Evolutionary conservation across 2,888 invertebrate species (phyloP).

Genomic region (Drosophila affinis): DNA sequence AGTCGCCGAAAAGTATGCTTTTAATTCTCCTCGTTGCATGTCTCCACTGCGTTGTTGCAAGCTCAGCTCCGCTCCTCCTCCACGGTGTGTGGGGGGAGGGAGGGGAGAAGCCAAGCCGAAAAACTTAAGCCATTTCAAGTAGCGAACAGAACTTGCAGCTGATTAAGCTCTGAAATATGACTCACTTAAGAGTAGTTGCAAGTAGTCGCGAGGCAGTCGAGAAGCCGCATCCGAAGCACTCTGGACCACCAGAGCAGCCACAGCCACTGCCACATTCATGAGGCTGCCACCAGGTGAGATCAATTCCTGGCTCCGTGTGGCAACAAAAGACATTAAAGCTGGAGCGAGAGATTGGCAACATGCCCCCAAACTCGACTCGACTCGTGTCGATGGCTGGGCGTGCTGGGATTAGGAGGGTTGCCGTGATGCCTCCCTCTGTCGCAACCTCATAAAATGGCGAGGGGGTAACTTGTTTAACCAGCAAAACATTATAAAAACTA

Average conservation of each 20-base stretch:
- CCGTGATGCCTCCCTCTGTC: neutral
- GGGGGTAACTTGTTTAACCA: slow-evolving; percentile 7
- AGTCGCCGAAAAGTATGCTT: slow-evolving; percentile 56
- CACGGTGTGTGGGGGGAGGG: neutral
- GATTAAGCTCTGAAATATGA: slow-evolving; percentile 48
- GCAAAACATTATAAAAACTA: slow-evolving; percentile 5
- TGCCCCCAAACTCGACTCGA: slow-evolving; percentile 2
- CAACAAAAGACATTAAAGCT: slow-evolving; percentile 33
- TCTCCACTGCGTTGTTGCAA: slow-evolving; percentile 34
- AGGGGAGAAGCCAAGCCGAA: neutral
- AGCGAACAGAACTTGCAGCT: slow-evolving; percentile 45
- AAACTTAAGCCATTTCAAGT: slow-evolving; percentile 46
- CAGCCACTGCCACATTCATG: neutral
- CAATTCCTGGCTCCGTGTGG: slow-evolving; percentile 21
- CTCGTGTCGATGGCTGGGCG: slow-evolving; percentile 5
- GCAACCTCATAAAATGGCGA: slow-evolving; percentile 6
- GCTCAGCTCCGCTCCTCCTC: slow-evolving; percentile 1
- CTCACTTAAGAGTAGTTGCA: slow-evolving; percentile 42
- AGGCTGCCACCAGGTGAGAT: slow-evolving; percentile 31
- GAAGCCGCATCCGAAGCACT: neutral
- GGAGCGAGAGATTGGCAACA: neutral
- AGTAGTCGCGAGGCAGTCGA: neutral
- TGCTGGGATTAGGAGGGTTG: slow-evolving; percentile 4
- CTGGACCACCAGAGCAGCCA: neutral
- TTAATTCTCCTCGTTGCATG: slow-evolving; percentile 51